Evolutionary conservation across 2,113 vertebrate genomes (phyloP).

Genomic region (Pelusios castaneus): DNA sequence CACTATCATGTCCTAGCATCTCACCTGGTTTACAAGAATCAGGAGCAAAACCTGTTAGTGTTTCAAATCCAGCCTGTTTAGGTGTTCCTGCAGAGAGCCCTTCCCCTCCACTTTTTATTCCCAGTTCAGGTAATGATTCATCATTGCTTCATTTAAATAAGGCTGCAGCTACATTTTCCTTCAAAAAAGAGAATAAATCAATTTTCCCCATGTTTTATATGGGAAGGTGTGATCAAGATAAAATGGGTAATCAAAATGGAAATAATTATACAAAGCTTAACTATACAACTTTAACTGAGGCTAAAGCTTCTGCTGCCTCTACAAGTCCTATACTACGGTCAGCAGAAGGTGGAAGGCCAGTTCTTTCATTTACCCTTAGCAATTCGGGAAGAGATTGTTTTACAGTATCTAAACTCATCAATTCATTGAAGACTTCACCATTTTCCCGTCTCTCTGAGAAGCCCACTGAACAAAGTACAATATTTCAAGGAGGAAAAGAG

Average conservation of each 20-base stretch:
- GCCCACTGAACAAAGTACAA: background rate
- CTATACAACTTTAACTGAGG: background rate
- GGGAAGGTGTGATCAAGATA: constrained; percentile 11
- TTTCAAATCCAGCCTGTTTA: background rate
- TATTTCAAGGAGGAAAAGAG: background rate
- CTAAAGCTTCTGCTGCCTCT: background rate
- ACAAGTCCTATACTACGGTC: background rate
- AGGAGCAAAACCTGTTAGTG: background rate
- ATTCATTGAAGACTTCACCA: constrained; percentile 12
- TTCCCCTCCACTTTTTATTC: constrained; percentile 26
- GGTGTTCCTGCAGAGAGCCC: background rate
- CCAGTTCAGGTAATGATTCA: constrained; percentile 16
- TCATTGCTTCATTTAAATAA: background rate
- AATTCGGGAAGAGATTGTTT: background rate
- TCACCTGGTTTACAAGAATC: background rate
- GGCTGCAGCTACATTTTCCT: background rate
- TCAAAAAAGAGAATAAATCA: constrained; percentile 27
- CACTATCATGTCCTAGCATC: background rate
- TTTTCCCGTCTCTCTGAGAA: background rate
- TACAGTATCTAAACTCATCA: background rate
- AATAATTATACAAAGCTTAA: background rate
- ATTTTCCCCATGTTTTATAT: constrained; percentile 55
- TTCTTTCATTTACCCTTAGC: background rate
- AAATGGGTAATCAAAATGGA: background rate
- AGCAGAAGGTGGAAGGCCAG: background rate